Percentiles rank a stretch among this genome's conserved stretches.
Evolutionary conservation across 1,140 invertebrate genomes (phyloP).

Genomic region (Temnothorax longispinosus): DNA sequence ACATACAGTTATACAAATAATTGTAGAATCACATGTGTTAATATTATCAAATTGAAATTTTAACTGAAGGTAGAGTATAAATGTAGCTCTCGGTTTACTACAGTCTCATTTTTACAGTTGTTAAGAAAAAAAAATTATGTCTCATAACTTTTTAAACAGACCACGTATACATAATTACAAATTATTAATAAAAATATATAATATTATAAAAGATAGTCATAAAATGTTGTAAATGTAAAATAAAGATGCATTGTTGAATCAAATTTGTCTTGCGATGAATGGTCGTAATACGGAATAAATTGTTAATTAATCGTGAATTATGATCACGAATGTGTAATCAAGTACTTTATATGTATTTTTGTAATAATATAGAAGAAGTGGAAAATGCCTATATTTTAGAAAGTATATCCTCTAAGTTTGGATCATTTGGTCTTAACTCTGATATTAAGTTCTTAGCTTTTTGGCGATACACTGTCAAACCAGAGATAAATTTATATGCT

Average conservation of each 20-base stretch:
- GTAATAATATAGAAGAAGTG: background rate
- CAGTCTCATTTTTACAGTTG: no score
- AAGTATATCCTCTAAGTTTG: background rate
- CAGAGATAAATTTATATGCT: background rate
- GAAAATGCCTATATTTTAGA: background rate
- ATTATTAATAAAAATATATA: no score
- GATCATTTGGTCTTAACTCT: background rate
- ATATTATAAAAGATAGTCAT: background rate
- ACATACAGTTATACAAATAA: no score
- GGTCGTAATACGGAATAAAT: background rate
- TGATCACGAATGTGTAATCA: background rate
- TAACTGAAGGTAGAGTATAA: no score
- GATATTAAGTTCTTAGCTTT: background rate
- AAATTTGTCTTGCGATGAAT: background rate
- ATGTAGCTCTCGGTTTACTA: no score
- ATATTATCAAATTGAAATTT: no score
- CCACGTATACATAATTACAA: no score
- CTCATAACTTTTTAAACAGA: no score
- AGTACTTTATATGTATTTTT: background rate
- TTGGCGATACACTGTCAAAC: background rate
- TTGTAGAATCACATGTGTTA: no score
- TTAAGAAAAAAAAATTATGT: no score
- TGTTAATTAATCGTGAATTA: background rate
- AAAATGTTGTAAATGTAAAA: background rate
- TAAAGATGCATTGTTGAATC: background rate